Evolutionary conservation across 2,113 vertebrate species (phyloP), one percentile per base, ranked within the genome.

Genomic region (Lagenorhynchus albirostris): DNA sequence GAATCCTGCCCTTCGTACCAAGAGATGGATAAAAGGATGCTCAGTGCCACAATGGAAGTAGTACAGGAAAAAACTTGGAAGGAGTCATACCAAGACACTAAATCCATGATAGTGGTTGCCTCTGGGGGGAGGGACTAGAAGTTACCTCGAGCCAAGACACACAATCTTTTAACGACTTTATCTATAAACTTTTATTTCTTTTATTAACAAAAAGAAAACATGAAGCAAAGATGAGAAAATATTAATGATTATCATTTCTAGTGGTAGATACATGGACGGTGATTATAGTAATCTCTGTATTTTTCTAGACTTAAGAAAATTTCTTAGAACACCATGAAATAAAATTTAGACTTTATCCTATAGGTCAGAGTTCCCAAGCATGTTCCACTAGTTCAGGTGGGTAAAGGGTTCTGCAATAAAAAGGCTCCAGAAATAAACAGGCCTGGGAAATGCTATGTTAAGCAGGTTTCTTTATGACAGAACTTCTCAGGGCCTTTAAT

Each of bases 221-320:
- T 65, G 41, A 82, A 70, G 38, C 91, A 93, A 95, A 70, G 58
- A 84, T 58, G 67, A 95, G 65, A 95, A 91, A 86, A 33, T 65
- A 31, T 60, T 92, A 65, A 95, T 21, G 6, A 95, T 85, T 38
- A 84, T 58, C 41, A 47, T 9, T 62, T 67, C 63, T 55, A 80
- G 31, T 17, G 15, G 63, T 68, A 38, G 29, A 20, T 23, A 89
- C 20, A 47, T 5, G 17, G 36, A 73, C n/a, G 15, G 14, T 65
- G 53, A 68, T 20, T 88, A 15, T 23, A 95, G 9, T 68, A 44
- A 89, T 65, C 73, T 86, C 14, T 53, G 1, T 21, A 58, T 88
- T 81, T 92, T 76, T 89, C n/a, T 18, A 83, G 79, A 93, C n/a
- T 86, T 15, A 25, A 70, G 44, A 89, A 50, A 67, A 76, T 36